Evolutionary conservation across 2,888 invertebrate genomes (phyloP).

Genomic region (Crepidodera aurea): DNA sequence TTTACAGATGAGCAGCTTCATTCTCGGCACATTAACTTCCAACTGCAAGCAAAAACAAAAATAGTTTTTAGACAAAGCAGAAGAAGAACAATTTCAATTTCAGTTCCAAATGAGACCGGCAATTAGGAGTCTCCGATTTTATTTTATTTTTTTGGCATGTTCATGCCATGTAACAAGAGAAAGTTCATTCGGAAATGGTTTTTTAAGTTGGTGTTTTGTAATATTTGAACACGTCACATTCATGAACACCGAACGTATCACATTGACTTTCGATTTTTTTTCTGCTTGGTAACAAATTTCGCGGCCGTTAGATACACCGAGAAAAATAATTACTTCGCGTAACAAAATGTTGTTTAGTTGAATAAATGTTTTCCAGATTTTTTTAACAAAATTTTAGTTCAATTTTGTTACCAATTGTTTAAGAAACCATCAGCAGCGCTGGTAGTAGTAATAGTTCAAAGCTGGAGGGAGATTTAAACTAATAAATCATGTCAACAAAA

Average conservation of each 20-base stretch:
- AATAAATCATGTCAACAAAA: no score
- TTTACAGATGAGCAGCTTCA: background rate
- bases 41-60: background rate
- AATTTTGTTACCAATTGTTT: no score
- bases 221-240: slow-evolving; percentile 22
- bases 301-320: no score
- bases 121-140: background rate
- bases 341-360: no score
- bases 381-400: no score
- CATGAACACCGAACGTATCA: background rate
- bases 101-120: slow-evolving; percentile 2
- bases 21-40: background rate
- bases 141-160: slow-evolving; percentile 8
- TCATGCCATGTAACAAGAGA: slow-evolving; percentile 20
- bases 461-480: no score
- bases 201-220: slow-evolving; percentile 31
- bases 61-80: no score
- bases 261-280: slow-evolving; percentile 5
- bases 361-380: no score
- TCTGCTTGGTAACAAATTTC: slow-evolving; percentile 11
- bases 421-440: no score
- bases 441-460: no score
- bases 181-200: slow-evolving; percentile 33
- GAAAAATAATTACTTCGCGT: no score
- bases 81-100: background rate